phyloP scores from a whole-genome alignment of 2,113 vertebrate species.

The Nasalis larvatus region DNA sequence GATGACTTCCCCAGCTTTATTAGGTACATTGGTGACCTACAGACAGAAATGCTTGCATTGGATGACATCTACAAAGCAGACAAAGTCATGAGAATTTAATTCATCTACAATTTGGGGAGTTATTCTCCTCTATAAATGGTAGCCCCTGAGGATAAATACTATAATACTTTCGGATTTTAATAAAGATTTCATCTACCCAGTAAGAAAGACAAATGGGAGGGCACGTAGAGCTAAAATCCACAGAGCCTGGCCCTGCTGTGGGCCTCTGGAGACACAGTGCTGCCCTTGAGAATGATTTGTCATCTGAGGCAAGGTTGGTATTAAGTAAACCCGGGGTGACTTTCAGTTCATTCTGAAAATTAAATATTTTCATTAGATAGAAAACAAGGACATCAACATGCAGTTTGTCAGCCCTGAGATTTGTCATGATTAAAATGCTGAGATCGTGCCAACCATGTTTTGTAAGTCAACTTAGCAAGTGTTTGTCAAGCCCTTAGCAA shows the following conservation, averaged over 20 bases:
- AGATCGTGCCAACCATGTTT: slow-evolving; percentile 23
- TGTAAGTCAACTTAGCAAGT: slow-evolving; percentile 52
- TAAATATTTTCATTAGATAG: slow-evolving; percentile 77
- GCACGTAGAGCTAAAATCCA: background rate
- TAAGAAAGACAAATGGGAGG: slow-evolving; percentile 33
- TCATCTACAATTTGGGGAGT: background rate
- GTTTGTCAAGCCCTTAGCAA: slow-evolving; percentile 40
- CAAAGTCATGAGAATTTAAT: slow-evolving; percentile 36
- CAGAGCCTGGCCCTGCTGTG: slow-evolving; percentile 4
- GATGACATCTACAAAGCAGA: background rate
- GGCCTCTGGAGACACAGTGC: background rate
- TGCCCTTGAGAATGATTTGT: slow-evolving; percentile 55
- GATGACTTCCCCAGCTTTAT: background rate
- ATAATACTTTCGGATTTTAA: slow-evolving; percentile 45
- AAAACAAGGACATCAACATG: slow-evolving; percentile 68
- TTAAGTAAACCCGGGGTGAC: slow-evolving; percentile 64
- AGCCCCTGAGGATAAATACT: background rate
- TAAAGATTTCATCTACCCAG: background rate
- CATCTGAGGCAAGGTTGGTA: slow-evolving; percentile 40
- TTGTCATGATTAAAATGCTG: slow-evolving; percentile 55
- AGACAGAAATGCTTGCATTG: background rate
- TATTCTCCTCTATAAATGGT: background rate
- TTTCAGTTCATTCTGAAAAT: slow-evolving; percentile 76
- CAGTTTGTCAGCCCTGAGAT: slow-evolving; percentile 45
- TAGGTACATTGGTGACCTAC: background rate